A percentile compares a stretch with the other conserved stretches of the same genome.
Conservation (phyloP, 2,888 invertebrate genomes). For the Epistrophella euchroma region DNA sequence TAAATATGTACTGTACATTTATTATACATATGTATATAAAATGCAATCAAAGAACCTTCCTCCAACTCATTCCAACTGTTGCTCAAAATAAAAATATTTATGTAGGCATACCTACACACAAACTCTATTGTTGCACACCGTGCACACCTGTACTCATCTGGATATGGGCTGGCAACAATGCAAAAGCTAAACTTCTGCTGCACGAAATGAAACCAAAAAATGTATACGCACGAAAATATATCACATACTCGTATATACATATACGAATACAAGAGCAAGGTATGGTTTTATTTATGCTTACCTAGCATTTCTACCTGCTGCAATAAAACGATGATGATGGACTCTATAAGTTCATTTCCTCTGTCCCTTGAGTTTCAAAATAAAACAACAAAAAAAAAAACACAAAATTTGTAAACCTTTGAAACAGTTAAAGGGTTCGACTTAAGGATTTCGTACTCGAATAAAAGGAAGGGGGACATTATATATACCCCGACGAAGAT, state of each 20-base stretch:
- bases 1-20: too few species aligned
- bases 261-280: constrained; percentile 1
- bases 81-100: constrained; percentile 40
- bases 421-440: constrained; percentile 30
- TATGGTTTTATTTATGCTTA: constrained; percentile 28
- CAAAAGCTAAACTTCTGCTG: constrained; percentile 57
- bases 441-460: constrained; percentile 24
- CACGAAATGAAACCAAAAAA: constrained; percentile 23
- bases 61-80: constrained; percentile 48
- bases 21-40: too few species aligned
- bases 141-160: constrained; percentile 58
- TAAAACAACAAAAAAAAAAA: neutral
- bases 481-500: constrained; percentile 14
- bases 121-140: constrained; percentile 52
- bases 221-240: constrained; percentile 28
- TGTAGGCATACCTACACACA: neutral
- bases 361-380: neutral
- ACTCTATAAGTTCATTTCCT: constrained; percentile 21
- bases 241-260: neutral
- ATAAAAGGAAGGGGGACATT: constrained; percentile 16
- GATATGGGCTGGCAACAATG: constrained; percentile 26
- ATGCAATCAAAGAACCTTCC: constrained; percentile 36
- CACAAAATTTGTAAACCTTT: neutral
- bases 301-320: constrained; percentile 46
- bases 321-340: constrained; percentile 20